Base-by-base conservation (phyloP, 1,140 invertebrate species). In the Globodera rostochiensis region DNA sequence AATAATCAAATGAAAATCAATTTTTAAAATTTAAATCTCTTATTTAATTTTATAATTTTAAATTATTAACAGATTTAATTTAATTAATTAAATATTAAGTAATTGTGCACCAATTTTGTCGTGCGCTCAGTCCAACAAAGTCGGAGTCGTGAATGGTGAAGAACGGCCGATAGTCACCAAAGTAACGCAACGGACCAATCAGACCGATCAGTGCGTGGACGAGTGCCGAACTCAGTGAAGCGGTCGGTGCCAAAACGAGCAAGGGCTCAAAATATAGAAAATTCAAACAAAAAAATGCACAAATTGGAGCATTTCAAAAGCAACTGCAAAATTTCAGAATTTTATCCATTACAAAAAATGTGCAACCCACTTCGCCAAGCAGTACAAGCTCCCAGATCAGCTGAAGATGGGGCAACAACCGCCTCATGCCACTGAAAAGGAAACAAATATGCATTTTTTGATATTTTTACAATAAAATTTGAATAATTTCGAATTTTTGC, bases 141-240 rank as follows among this genome's bases (percentile, higher is more conserved):
- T 99, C 97, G 89, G 95, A 96, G 91, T 99, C 97, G 91, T 99
- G 98, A 86, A 99, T 99, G 71, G 98, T 99, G 91, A 99, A 99
- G 91, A 98, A 99, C 73, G 98, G 98, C 75, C 97, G 93, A 90
- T 95, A 96, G 91, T 99, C 98, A 80, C 94, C 94, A 89, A 94
- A 94, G 90, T 95, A 99, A 88, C 94, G 94, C 11, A 98, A 91
- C 45, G 97, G 97, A 78, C 94, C 93, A 81, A 99, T 98, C 85
- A 96, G 92, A 3, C 77, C 94, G 83, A 96, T 94, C 73, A 99
- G 91, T 50, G 95, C 94, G 91, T 98, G 95, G 11, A 99, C 97
- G 92, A 97, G 94, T 84, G 94, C 93, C 19, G 95, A 96, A 89
- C 95, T 96, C 84, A 94, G 93, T 71, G 94, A 94, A 1, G 97